Evolutionary conservation across 2,797 vertebrate species (phyloP).

Genomic region (Lates japonicus): DNA sequence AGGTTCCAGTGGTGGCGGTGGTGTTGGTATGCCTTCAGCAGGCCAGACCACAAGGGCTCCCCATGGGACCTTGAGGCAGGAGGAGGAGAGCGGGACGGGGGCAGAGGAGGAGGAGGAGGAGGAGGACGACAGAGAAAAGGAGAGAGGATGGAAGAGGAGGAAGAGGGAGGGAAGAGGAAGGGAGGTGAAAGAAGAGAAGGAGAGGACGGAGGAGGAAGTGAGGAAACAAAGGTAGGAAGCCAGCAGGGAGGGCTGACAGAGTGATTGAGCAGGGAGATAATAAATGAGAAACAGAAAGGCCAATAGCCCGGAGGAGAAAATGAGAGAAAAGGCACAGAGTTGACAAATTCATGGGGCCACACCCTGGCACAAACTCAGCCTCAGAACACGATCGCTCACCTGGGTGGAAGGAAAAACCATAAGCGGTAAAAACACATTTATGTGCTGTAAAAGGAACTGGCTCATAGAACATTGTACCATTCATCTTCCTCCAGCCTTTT

Average conservation of each 20-base stretch:
- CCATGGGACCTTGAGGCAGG: constrained; percentile 81
- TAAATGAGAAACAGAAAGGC: constrained; percentile 79
- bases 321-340: constrained; percentile 72
- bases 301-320: constrained; percentile 62
- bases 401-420: constrained; percentile 80
- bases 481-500: constrained; percentile 82
- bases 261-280: constrained; percentile 61
- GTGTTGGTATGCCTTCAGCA: constrained; percentile 85
- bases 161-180: constrained; percentile 39
- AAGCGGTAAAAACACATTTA: constrained; percentile 82
- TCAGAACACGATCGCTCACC: constrained; percentile 78
- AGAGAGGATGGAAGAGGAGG: constrained; percentile 30
- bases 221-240: constrained; percentile 45
- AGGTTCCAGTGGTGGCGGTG: constrained; percentile 84
- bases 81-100: constrained; percentile 53
- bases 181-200: constrained; percentile 27
- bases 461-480: constrained; percentile 70
- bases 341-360: constrained; percentile 81
- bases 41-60: constrained; percentile 84
- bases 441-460: constrained; percentile 83
- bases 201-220: constrained; percentile 42
- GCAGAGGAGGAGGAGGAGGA: constrained; percentile 8
- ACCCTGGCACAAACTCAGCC: constrained; percentile 76
- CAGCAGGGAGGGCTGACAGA: constrained; percentile 22
- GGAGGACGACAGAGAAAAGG: neutral